Percentiles rank a stretch among this genome's conserved stretches.
These are phyloP conservation scores for Fulmarus glacialis DNA, from an alignment of 2,113 vertebrate species.

Conservation along the genomic window DNA sequence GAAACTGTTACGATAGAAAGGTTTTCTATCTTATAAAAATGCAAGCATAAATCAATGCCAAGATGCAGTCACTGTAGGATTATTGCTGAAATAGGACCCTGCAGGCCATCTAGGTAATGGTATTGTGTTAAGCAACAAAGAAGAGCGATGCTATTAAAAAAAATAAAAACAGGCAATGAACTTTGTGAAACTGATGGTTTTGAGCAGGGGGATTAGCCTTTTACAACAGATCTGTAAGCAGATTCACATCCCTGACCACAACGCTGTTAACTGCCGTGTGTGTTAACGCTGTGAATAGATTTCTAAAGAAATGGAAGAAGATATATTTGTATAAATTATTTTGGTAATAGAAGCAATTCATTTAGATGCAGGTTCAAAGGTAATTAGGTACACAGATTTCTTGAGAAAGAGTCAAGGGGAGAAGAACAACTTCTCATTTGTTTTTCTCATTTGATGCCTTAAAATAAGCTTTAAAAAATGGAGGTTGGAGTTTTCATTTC, in stretches of 20 bases:
- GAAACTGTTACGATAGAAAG: background rate
- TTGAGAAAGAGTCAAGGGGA: background rate
- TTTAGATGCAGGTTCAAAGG: background rate
- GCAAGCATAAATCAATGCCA: slow-evolving; percentile 51
- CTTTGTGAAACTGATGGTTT: background rate
- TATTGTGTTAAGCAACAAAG: background rate
- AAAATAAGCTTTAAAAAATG: background rate
- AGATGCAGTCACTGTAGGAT: background rate
- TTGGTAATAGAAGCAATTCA: background rate
- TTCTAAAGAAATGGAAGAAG: background rate
- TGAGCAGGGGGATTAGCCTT: background rate
- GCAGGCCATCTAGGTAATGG: background rate
- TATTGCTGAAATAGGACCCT: slow-evolving; percentile 10
- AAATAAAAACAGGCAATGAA: background rate
- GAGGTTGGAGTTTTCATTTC: background rate
- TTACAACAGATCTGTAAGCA: background rate
- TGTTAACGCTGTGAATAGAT: background rate
- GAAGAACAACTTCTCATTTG: background rate
- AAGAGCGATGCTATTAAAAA: background rate
- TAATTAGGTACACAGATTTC: background rate
- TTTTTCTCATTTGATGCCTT: background rate
- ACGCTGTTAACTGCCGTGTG: background rate
- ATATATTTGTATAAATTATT: background rate
- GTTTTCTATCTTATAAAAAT: slow-evolving; percentile 24
- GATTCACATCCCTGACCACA: background rate